Conservation (phyloP, 1,140 invertebrate genomes). For the roundworm (Caenorhabditis elegans) region DNA sequence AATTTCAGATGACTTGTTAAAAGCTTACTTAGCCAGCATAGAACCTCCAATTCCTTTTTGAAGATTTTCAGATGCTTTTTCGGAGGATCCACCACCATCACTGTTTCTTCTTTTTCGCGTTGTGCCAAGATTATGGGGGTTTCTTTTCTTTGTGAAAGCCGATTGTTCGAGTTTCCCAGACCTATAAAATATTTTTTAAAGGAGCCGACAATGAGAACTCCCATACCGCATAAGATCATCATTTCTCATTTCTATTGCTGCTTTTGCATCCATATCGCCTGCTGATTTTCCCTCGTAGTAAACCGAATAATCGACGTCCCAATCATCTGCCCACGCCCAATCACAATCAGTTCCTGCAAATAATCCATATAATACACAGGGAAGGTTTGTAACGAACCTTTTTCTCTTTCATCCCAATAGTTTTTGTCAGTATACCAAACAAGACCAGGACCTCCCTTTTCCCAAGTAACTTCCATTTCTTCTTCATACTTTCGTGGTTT, state of each 20-base stretch:
- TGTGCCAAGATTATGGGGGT: no score
- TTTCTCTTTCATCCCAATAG: conserved; percentile 70
- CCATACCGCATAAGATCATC: conserved; percentile 35
- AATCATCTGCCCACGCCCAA: conserved; percentile 72
- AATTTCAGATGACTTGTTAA: no score
- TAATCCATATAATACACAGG: neutral
- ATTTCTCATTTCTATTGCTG: conserved; percentile 69
- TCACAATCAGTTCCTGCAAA: conserved; percentile 70
- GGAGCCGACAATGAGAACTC: conserved; percentile 18
- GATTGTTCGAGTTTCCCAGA: conserved; percentile 20
- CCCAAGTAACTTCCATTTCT: conserved; percentile 73
- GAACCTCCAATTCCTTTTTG: conserved; percentile 67
- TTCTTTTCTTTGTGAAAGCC: conserved; percentile 21
- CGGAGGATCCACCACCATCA: neutral
- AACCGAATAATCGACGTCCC: conserved; percentile 72
- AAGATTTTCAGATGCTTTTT: conserved; percentile 67
- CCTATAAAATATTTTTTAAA: neutral
- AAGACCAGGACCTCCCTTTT: conserved; percentile 73
- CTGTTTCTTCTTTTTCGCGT: conserved; percentile 13
- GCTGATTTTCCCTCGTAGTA: conserved; percentile 69
- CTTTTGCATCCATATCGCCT: conserved; percentile 69
- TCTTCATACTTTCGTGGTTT: conserved; percentile 71
- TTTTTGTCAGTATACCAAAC: conserved; percentile 74
- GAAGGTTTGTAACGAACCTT: neutral
- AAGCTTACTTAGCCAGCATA: conserved; percentile 16